Base-by-base conservation (phyloP, 2,113 vertebrate genomes). In the Tinamus guttatus region DNA sequence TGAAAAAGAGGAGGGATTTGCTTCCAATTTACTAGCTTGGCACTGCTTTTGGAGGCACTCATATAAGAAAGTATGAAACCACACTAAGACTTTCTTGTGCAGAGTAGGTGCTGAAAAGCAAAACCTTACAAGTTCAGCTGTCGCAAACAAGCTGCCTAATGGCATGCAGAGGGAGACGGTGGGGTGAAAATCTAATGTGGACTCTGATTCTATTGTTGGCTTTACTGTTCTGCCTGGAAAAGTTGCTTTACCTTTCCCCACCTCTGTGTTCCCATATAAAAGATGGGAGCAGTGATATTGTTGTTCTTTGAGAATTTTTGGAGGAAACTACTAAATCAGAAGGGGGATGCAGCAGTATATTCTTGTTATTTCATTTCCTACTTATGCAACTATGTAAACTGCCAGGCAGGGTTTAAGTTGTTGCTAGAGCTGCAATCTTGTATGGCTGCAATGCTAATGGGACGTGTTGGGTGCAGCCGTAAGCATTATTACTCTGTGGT, bases 351-450 rank as follows among this genome's bases (percentile, higher is more conserved):
- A 65, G 41, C 8, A 89, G 38, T 52, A 36, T 60, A 92, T 91
- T 45, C 64, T 13, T 19, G 38, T 41, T 75, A 17, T 83, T 63
- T 58, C 74, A 68, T 20, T 75, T 49, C 81, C 82, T 80, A 88
- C 32, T 88, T 95, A 73, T 75, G 80, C 43, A 95, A 91, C 85
- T 81, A 94, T 87, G 92, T 88, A 88, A 95, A 56, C 74, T 78
- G 47, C 73, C 28, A 81, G 87, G 76, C 36, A 75, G 69, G 85
- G 59, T 32, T 45, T 19, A n/a, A 0, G 11, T 62, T 78, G 64
- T 18, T 71, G 64, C 76, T 64, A 62, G 36, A 93, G 40, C 1
- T 49, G 49, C 9, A 24, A 24, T 49, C 49, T 49, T 49, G 2
- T 12, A 12, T 3, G 34, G 71, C 63, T 92, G 80, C 27, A 85